phyloP scores from a whole-genome alignment of 2,113 vertebrate species.

The Nothobranchius kuhntae region DNA sequence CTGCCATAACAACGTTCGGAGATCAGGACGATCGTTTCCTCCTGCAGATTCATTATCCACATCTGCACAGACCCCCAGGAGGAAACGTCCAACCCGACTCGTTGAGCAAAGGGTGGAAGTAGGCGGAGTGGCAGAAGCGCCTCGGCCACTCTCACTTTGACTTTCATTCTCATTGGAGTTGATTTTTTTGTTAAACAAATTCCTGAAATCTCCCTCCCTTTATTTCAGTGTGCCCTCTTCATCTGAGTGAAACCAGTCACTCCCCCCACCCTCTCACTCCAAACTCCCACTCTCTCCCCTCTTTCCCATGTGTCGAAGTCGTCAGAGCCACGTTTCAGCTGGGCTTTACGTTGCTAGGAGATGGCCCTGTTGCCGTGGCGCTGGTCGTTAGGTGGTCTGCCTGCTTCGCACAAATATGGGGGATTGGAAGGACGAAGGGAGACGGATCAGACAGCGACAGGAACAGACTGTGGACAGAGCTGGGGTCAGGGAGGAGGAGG shows the following conservation, averaged over 20 bases:
- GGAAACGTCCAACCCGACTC: slow-evolving; percentile 1
- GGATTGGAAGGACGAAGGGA: slow-evolving; percentile 12
- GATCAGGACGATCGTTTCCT: slow-evolving; percentile 4
- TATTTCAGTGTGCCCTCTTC: too few species aligned
- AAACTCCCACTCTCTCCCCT: slow-evolving; percentile 41
- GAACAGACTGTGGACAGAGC: slow-evolving; percentile 51
- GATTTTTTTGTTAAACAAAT: slow-evolving; percentile 18
- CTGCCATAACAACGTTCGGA: slow-evolving; percentile 15
- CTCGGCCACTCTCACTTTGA: slow-evolving; percentile 26
- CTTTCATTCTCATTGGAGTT: slow-evolving; percentile 60
- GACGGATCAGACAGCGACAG: slow-evolving; percentile 29
- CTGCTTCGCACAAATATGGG: slow-evolving; percentile 40
- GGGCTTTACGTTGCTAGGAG: slow-evolving; percentile 82
- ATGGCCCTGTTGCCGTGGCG: slow-evolving; percentile 81
- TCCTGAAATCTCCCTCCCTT: slow-evolving; percentile 23
- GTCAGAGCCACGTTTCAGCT: slow-evolving; percentile 75
- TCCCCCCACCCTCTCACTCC: slow-evolving; percentile 1
- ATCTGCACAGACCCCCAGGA: slow-evolving; percentile 8
- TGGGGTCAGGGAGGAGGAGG: slow-evolving; percentile 47
- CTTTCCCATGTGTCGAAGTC: slow-evolving; percentile 53
- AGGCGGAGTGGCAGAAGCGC: slow-evolving; percentile 25
- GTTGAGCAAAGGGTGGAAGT: slow-evolving; percentile 16
- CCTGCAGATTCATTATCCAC: slow-evolving; percentile 16
- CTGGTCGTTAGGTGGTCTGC: slow-evolving; percentile 79
- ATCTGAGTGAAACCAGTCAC: too few species aligned